Percentiles rank a stretch among this genome's conserved stretches.
Conservation (phyloP, 2,113 vertebrate species). For the Actinemys pallida region DNA sequence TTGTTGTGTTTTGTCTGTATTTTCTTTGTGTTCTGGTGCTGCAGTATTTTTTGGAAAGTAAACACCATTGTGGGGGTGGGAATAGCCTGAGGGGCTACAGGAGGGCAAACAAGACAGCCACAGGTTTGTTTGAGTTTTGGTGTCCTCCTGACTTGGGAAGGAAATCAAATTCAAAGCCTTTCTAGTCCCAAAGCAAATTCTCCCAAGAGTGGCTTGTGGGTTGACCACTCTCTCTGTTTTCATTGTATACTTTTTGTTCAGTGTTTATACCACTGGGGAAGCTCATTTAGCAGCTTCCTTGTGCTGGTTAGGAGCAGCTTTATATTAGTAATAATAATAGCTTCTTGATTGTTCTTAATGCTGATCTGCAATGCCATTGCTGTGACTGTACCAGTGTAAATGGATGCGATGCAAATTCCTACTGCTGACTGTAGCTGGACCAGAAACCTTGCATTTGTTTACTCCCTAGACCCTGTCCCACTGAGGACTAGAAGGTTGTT, state of each 20-base stretch:
- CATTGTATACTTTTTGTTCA: neutral
- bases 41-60: neutral
- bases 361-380: neutral
- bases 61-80: fast-evolving
- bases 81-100: neutral
- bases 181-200: neutral
- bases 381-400: fast-evolving
- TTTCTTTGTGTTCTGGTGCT: neutral
- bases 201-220: neutral
- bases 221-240: neutral
- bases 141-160: neutral
- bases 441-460: fast-evolving
- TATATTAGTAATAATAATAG: neutral
- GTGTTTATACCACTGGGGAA: neutral
- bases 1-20: neutral
- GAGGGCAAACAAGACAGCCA: neutral
- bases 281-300: constrained; percentile 26
- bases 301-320: constrained; percentile 32
- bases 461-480: neutral
- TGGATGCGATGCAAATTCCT: neutral
- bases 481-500: neutral
- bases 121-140: neutral
- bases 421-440: fast-evolving
- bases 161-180: neutral
- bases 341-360: neutral